Evolutionary conservation across 2,888 invertebrate genomes (phyloP), one percentile per base, ranked within the genome.

Genomic region (Linnaemya tessellans): DNA sequence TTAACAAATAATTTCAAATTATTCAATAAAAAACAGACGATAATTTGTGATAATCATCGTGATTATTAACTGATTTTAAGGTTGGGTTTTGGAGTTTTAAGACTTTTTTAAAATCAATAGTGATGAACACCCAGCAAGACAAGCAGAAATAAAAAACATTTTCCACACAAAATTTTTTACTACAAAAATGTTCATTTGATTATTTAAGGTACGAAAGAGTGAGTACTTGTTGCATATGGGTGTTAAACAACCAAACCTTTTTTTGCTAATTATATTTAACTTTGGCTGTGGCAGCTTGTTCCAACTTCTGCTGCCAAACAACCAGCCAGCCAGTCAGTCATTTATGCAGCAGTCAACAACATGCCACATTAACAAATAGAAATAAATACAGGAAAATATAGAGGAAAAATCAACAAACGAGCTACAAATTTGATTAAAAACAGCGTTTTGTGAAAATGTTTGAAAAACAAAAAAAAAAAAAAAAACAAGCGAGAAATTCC

Each of bases 261-360:
- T 80, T 85, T 73, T 68, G 79, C 81, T 85, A 85, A 85, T 85
- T 85, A 68, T 85, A 75, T 85, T 77, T 85, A 82, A 82, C 82
- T 82, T 77, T 58, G 43, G 58, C 68, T 78, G 43, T 75, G 75
- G 70, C 81, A 82, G 75, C 56, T 70, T 43, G 67, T 75, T 75
- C 56, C 35, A 80, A 64, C 77, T 70, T 71, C 73, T 41, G 35
- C 51, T 64, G 35, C 18, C 25, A 25, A 8, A 15, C 51, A 71
- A 25, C 1, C 49, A 71, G 43, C 13, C 30, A 30, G 3, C 38
- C 9, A 62, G 38, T 11, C 43, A 64, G 25, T 11, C 65, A 30
- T 65, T 65, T 65, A 62, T 78, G 80, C 73, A 35, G 41, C 70
- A 73, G 51, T 30, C 78, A 49, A 56, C 54, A 64, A 56, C 54